phyloP scores from a whole-genome alignment of 2,797 vertebrate genomes.

The Hippoglossus hippoglossus region DNA sequence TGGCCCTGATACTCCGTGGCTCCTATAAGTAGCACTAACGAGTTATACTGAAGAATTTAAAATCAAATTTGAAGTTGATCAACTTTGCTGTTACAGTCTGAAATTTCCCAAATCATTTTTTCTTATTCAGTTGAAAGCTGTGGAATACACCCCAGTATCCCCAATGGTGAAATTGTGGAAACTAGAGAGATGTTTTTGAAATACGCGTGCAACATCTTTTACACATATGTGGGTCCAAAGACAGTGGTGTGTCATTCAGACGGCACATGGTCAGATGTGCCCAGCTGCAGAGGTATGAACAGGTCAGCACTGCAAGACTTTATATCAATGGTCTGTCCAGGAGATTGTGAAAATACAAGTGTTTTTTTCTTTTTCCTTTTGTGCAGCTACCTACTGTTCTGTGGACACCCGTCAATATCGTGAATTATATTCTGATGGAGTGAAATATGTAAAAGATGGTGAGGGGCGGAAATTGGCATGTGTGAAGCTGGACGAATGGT shows the following conservation, averaged over 20 bases:
- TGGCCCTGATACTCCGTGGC: no score
- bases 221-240: slow-evolving; percentile 37
- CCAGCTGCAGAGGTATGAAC: slow-evolving; percentile 55
- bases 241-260: slow-evolving; percentile 32
- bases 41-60: neutral
- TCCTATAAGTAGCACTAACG: neutral
- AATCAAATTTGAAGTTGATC: no score
- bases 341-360: neutral
- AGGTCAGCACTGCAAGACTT: accelerated
- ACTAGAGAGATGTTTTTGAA: accelerated
- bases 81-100: no score
- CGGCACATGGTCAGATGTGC: slow-evolving; percentile 39
- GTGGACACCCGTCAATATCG: neutral
- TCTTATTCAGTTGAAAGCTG: slow-evolving; percentile 42
- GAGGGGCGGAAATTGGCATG: accelerated
- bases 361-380: slow-evolving; percentile 10
- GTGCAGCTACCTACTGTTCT: slow-evolving; percentile 38
- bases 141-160: neutral
- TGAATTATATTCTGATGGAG: accelerated
- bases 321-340: accelerated
- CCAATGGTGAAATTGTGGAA: neutral
- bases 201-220: neutral
- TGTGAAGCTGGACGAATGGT: accelerated
- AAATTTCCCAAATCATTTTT: neutral
- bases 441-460: neutral